A percentile compares a stretch with the other conserved stretches of the same genome.
Evolutionary conservation across 2,113 vertebrate genomes (phyloP).

Genomic region (Rhinolophus sinicus): DNA sequence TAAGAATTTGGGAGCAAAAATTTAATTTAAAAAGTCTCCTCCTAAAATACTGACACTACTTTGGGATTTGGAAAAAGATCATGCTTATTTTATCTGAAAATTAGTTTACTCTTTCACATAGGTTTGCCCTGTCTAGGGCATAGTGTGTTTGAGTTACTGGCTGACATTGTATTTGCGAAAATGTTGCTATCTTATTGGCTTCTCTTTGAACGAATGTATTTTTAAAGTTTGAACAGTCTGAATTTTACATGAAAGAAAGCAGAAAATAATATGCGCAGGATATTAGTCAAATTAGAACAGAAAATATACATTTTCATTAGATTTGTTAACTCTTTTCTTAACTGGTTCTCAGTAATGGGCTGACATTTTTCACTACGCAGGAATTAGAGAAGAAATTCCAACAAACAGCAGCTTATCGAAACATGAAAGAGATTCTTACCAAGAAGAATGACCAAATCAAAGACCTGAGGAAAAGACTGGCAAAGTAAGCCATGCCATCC

Average conservation of each 20-base stretch:
- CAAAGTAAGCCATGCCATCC: constrained; percentile 86
- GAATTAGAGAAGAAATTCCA: constrained; percentile 98
- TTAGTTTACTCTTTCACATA: neutral
- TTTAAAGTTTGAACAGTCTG: neutral
- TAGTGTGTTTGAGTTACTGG: neutral
- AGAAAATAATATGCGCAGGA: neutral
- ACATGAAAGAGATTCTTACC: constrained; percentile 97
- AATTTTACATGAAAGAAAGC: constrained; percentile 16
- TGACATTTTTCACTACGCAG: constrained; percentile 78
- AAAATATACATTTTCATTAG: neutral
- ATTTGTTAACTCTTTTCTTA: neutral
- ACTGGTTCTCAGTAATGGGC: neutral
- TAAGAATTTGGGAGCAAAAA: neutral
- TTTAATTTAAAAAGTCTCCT: neutral
- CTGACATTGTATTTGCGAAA: neutral
- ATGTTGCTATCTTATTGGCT: constrained; percentile 9
- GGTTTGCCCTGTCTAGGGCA: neutral
- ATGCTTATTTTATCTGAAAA: neutral
- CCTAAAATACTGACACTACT: neutral
- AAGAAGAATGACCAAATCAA: constrained; percentile 98
- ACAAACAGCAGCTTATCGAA: constrained; percentile 96
- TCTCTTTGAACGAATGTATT: neutral
- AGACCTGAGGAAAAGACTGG: constrained; percentile 92
- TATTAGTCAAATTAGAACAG: neutral
- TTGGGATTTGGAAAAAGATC: neutral